phyloP scores from a whole-genome alignment of 2,797 vertebrate species.

The Myotis planiceps region DNA sequence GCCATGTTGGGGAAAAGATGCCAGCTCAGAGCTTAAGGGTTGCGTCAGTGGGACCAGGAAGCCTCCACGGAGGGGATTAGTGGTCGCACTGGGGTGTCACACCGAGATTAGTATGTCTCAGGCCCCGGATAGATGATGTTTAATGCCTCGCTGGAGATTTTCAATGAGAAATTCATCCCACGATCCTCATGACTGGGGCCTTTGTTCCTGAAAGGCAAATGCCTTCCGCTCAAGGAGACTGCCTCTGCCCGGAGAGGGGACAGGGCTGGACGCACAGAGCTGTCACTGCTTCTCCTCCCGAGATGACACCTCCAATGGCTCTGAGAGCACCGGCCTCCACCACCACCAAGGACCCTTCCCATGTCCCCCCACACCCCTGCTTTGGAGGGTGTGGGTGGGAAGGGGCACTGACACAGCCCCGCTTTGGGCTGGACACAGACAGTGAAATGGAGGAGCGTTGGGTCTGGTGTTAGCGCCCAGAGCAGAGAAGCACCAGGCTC shows the following conservation, averaged over 20 bases:
- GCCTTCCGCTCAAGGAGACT: neutral
- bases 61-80: slow-evolving; percentile 22
- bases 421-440: neutral
- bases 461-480: neutral
- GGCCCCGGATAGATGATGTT: slow-evolving; percentile 40
- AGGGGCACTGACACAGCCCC: neutral
- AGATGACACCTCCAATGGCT: too few relatives aligned
- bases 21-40: neutral
- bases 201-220: slow-evolving; percentile 41
- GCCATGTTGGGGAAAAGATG: neutral
- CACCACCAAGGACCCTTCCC: neutral
- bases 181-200: neutral
- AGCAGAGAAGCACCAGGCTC: neutral
- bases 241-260: neutral
- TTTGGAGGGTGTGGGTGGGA: neutral
- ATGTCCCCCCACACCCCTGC: neutral
- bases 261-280: too few relatives aligned
- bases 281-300: neutral
- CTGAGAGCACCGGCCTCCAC: neutral
- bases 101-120: neutral
- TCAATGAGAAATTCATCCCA: slow-evolving; percentile 65
- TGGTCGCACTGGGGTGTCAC: neutral
- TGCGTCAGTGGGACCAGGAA: slow-evolving; percentile 50
- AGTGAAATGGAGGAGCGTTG: neutral
- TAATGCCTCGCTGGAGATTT: slow-evolving; percentile 62